Percentiles rank a stretch among this genome's conserved stretches.
Conservation (phyloP, 2,113 vertebrate species). For the Anser brachyrhynchus region DNA sequence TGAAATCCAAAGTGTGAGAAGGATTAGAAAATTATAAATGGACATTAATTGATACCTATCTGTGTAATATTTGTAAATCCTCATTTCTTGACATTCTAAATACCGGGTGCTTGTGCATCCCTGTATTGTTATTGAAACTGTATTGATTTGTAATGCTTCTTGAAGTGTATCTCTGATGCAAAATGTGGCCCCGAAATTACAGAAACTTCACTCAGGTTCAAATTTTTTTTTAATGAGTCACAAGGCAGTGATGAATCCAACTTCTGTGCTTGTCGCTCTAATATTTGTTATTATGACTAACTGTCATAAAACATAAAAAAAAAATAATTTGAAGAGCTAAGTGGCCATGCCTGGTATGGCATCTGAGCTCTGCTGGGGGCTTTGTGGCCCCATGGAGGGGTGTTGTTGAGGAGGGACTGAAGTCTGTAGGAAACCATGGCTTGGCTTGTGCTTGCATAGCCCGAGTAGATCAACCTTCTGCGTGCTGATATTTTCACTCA, state of each 20-base stretch:
- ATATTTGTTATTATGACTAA: background rate
- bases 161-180: conserved; percentile 6
- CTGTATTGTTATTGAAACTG: background rate
- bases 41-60: background rate
- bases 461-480: background rate
- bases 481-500: background rate
- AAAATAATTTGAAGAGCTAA: background rate
- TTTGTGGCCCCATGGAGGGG: background rate
- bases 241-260: conserved; percentile 19
- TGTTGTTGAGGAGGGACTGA: rapidly evolving
- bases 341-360: background rate
- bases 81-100: background rate
- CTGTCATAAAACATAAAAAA: background rate
- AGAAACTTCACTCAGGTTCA: conserved; percentile 31
- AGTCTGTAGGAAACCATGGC: background rate
- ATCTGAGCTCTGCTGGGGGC: background rate
- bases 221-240: conserved; percentile 41
- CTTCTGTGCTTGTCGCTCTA: conserved; percentile 1
- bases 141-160: conserved; percentile 48
- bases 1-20: background rate
- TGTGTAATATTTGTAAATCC: background rate
- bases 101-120: background rate
- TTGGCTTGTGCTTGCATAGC: background rate
- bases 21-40: background rate
- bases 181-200: background rate